phyloP scores from a whole-genome alignment of 64 coral and sea anemone genomes.

The Cladopsammia gracilis region DNA sequence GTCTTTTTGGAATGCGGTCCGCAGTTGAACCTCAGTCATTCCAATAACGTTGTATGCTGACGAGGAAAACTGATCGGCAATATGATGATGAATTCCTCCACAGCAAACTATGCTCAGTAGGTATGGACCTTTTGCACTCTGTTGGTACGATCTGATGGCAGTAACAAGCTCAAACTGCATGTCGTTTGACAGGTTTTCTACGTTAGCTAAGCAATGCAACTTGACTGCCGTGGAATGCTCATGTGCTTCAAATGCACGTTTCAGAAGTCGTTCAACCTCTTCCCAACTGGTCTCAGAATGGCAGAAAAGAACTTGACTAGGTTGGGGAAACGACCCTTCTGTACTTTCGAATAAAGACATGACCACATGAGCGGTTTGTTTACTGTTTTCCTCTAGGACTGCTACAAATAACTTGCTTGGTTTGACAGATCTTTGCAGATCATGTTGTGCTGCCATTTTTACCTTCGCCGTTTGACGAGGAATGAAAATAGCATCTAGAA shows the following conservation, averaged over 20 bases:
- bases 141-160: slow-evolving; percentile 46
- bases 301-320: slow-evolving; percentile 92
- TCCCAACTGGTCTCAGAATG: slow-evolving; percentile 87
- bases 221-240: slow-evolving; percentile 18
- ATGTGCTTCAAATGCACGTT: slow-evolving; percentile 74
- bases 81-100: slow-evolving; percentile 90
- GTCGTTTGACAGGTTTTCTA: slow-evolving; percentile 88
- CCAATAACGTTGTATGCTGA: slow-evolving; percentile 76
- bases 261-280: slow-evolving; percentile 80
- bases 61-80: slow-evolving; percentile 86
- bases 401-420: slow-evolving; percentile 86
- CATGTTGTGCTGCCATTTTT: neutral
- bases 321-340: slow-evolving; percentile 67
- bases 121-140: slow-evolving; percentile 29
- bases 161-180: slow-evolving; percentile 91
- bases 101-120: slow-evolving; percentile 87
- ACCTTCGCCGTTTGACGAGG: neutral
- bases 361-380: slow-evolving; percentile 81
- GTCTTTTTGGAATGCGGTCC: slow-evolving; percentile 33
- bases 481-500: slow-evolving; percentile 60
- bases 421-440: slow-evolving; percentile 46
- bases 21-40: slow-evolving; percentile 76
- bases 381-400: slow-evolving; percentile 81
- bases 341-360: slow-evolving; percentile 83
- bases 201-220: slow-evolving; percentile 92